Base-by-base conservation (phyloP, 2,888 invertebrate species). In the Erannis defoliaria region DNA sequence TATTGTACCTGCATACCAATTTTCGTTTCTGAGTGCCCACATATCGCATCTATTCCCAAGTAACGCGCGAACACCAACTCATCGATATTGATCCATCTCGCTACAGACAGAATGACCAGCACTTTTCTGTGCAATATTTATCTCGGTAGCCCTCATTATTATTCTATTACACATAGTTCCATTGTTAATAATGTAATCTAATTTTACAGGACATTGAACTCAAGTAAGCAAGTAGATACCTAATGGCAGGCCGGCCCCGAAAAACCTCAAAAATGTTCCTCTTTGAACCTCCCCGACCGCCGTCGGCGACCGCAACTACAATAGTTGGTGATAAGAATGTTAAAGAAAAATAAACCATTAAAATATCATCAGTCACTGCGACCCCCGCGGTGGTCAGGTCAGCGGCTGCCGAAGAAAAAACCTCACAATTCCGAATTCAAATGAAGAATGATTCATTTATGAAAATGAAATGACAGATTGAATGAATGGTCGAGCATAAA, bases 391-490 rank as follows among this genome's bases (percentile, higher is more conserved):
- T 87, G 88, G 88, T 86, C 88, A 90, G 90, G 90, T 90, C 90
- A 91, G 85, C 85, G 78, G 80, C 78, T 57, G 62, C 80, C 80
- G 83, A 86, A 83, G 86, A 87, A 91, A 89, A 89, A 89, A 81
- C 81, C 79, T 83, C 75, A 85, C 80, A 84, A 83, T 84, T 83
- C 85, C 85, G 84, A 87, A 90, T 91, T 88, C 90, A 89, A 90
- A 92, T 89, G 90, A 89, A 88, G 89, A 91, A 92, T 89, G 87
- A 90, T 90, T 91, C 90, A 87, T 92, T 90, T 92, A 89, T 89
- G 89, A 91, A 91, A 92, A 91, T 89, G 88, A 87, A 92, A 93
- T 89, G 91, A 92, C 92, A 89, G 90, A 90, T 89, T 90, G 89
- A 88, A 88, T 89, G 88, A 86, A 90, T 82, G 84, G 79, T 80